phyloP scores from a whole-genome alignment of 2,797 vertebrate genomes.

The Neosalanx taihuensis region DNA sequence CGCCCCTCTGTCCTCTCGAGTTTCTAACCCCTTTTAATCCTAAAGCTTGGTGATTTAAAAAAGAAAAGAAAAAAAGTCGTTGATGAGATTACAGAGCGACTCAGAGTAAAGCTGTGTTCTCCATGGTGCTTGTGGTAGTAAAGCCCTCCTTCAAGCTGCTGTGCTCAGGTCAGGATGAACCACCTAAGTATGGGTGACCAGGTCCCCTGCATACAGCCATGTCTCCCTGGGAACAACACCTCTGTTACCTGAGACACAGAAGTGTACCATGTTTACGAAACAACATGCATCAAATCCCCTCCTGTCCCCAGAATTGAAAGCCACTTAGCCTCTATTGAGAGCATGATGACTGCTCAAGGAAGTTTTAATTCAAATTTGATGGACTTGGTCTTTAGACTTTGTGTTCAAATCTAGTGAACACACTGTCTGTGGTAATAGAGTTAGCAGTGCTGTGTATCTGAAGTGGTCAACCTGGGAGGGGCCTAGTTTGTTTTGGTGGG shows the following conservation, averaged over 20 bases:
- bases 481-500: constrained; percentile 3
- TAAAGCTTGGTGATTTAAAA: constrained; percentile 33
- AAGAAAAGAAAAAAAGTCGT: constrained; percentile 32
- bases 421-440: too few relatives aligned
- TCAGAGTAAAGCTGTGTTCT: constrained; percentile 6
- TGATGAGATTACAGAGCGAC: constrained; percentile 58
- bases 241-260: not conserved
- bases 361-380: too few relatives aligned
- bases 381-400: too few relatives aligned
- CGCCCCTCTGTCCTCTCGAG: not conserved
- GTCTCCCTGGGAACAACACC: not conserved
- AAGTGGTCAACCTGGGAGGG: not conserved
- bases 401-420: too few relatives aligned
- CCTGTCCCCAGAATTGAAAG: too few relatives aligned
- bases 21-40: constrained; percentile 59
- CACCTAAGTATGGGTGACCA: not conserved
- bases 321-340: too few relatives aligned
- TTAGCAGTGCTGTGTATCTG: not conserved
- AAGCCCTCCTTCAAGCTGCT: constrained; percentile 42
- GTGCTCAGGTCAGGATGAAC: not conserved
- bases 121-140: constrained; percentile 9
- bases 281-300: too few relatives aligned
- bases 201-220: not conserved
- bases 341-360: too few relatives aligned
- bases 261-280: too few relatives aligned